Base-by-base conservation (phyloP, 2,113 vertebrate species). In the Seriola rivoliana region DNA sequence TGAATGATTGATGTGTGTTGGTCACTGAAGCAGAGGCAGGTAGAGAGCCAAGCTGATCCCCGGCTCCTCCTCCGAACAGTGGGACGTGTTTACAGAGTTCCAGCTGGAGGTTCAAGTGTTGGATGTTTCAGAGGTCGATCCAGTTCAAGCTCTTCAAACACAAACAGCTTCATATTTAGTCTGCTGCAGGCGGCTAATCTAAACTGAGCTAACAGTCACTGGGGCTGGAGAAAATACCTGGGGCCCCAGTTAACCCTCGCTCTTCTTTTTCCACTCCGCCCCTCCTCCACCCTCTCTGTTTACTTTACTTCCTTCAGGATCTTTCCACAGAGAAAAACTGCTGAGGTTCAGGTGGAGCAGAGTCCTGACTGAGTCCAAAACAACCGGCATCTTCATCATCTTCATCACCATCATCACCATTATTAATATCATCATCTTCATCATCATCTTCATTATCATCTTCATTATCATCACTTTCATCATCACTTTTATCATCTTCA, bases 161-260 rank as follows among this genome's bases (percentile, higher is more conserved):
- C 66, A 76, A 75, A 55, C 23, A 36, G 57, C 46, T 70, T 73
- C 32, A 63, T 78, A 82, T 92, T 90, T 90, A 82, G 86, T 88
- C 84, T 74, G 84, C 80, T 46, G 84, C 67, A 64, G 3, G 9
- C 5, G n/a, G 46, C 52, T 74, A 70, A 86, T 84, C 85, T 86
- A 84, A 85, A 87, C 82, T 0, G 11, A 64, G 64, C 68, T 65
- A 36, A 60, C 42, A 38, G 75, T 40, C 11, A 11, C 25, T 73
- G 74, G 83, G 88, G 88, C 80, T 46, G 71, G 78, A 10, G 71
- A 52, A 21, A 78, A 79, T 84, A 89, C 84, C 81, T 80, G 82
- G 84, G 82, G 67, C 80, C 82, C 50, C 32, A 55, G 62, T 82
- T 86, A 88, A 90, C 80, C 83, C 84, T 75, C 21, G 1, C 71